phyloP scores from a whole-genome alignment of 2,113 vertebrate genomes.

The Copsychus sechellarum region DNA sequence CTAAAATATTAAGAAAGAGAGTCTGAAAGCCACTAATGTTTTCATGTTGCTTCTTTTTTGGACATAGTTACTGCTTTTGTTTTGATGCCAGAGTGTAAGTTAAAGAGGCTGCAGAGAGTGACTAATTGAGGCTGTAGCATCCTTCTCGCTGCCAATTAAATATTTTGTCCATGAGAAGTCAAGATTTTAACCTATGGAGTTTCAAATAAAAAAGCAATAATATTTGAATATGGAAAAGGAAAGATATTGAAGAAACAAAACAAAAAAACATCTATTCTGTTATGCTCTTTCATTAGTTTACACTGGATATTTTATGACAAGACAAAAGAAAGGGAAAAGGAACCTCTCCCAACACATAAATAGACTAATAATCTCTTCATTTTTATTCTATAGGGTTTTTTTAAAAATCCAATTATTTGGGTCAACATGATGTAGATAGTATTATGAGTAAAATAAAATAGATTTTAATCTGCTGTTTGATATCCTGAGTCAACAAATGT shows the following conservation, averaged over 20 bases:
- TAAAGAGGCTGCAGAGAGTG: neutral
- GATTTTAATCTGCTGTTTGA: neutral
- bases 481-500: neutral
- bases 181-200: neutral
- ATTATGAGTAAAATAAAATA: neutral
- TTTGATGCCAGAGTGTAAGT: neutral
- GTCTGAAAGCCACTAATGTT: neutral
- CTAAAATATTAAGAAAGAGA: neutral
- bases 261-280: neutral
- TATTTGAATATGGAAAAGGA: neutral
- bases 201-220: neutral
- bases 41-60: neutral
- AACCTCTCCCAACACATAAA: neutral
- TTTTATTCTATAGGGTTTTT: neutral
- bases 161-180: neutral
- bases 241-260: neutral
- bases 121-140: neutral
- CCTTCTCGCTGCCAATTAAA: neutral
- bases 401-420: neutral
- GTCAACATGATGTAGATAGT: neutral
- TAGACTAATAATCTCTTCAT: neutral
- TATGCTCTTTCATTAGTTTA: neutral
- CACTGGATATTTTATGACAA: neutral
- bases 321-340: neutral
- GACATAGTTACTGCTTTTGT: neutral